Conservation (phyloP, 1,140 invertebrate species). For the Atta cephalotes region DNA sequence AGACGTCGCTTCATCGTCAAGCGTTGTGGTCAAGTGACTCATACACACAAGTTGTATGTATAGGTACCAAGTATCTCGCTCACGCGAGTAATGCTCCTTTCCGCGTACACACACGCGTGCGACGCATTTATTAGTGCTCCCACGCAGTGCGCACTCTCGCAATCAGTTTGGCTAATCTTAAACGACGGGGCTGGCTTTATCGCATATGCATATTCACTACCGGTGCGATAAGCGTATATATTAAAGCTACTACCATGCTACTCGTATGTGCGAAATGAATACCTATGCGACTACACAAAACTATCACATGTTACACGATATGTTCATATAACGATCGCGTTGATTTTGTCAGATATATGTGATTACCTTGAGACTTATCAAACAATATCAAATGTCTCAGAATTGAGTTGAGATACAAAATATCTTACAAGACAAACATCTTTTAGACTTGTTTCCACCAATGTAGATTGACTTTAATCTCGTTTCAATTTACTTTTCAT, state of each 20-base stretch:
- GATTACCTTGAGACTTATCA: too few relatives aligned
- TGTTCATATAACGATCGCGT: neutral
- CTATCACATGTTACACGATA: constrained; percentile 22
- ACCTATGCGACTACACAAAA: constrained; percentile 7
- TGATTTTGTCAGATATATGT: neutral
- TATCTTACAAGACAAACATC: too few relatives aligned
- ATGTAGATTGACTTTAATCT: too few relatives aligned
- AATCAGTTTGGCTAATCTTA: constrained; percentile 47
- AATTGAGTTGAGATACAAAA: too few relatives aligned
- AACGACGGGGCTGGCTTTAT: constrained; percentile 37
- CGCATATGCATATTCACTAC: constrained; percentile 42
- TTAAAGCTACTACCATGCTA: neutral
- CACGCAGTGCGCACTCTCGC: constrained; percentile 4
- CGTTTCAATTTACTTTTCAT: too few relatives aligned
- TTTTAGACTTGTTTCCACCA: too few relatives aligned
- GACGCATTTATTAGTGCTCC: constrained; percentile 19
- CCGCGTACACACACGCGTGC: neutral
- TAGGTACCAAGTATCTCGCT: neutral
- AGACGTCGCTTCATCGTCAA: constrained; percentile 60
- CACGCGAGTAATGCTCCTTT: neutral
- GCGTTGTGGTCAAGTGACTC: constrained; percentile 42
- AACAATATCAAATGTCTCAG: too few relatives aligned
- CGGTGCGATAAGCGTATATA: constrained; percentile 37
- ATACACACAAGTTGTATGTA: neutral
- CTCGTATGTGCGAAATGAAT: constrained; percentile 18